phyloP scores from a whole-genome alignment of 2,113 vertebrate species.

The Oostethus manadensis region DNA sequence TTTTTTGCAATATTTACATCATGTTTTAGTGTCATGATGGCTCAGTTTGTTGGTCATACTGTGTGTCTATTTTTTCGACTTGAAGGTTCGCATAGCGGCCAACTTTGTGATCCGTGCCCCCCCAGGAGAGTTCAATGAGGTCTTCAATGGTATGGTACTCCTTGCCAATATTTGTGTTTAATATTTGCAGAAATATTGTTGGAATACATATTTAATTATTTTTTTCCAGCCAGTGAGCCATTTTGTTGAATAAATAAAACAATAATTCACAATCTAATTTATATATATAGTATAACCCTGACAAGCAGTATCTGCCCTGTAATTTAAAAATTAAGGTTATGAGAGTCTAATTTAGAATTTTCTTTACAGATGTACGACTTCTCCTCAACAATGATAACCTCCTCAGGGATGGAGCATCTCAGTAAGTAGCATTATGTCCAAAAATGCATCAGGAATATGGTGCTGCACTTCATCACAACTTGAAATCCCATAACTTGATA shows the following conservation, averaged over 20 bases:
- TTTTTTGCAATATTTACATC: no score
- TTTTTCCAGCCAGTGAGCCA: no score
- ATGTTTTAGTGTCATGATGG: neutral
- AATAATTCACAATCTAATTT: no score
- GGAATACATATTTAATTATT: no score
- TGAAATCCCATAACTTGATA: neutral
- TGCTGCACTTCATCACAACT: neutral
- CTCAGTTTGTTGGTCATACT: neutral
- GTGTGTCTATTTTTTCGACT: conserved; percentile 6
- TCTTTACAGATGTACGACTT: conserved; percentile 87
- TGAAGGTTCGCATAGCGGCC: conserved; percentile 91
- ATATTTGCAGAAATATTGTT: no score
- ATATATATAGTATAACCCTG: no score
- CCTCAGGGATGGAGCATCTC: conserved; percentile 95
- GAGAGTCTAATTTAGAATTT: conserved; percentile 7
- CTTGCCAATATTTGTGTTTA: no score
- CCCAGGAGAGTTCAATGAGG: conserved; percentile 97
- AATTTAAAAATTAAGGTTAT: neutral
- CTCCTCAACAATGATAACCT: conserved; percentile 98
- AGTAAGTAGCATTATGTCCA: conserved; percentile 76
- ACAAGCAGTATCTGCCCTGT: neutral
- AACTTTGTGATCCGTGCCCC: conserved; percentile 97
- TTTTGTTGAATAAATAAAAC: no score
- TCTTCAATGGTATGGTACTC: conserved; percentile 85
- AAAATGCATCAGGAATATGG: no score